Conservation (phyloP, 2,113 vertebrate species). For the Phycodurus eques region DNA sequence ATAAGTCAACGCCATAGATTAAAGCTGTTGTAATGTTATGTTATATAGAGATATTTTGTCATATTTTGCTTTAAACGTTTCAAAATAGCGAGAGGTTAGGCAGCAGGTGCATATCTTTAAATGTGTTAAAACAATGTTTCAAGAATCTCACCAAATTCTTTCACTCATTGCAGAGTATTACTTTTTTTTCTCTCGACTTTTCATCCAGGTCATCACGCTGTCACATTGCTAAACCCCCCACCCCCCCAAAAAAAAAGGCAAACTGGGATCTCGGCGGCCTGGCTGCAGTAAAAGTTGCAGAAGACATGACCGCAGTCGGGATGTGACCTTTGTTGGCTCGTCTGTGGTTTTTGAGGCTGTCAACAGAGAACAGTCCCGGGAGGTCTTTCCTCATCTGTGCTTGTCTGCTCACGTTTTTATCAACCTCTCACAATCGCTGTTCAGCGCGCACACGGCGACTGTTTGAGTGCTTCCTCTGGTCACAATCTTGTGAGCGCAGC, state of each 20-base stretch:
- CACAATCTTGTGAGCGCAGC: slow-evolving; percentile 1
- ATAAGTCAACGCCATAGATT: no score
- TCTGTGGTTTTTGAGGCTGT: slow-evolving; percentile 45
- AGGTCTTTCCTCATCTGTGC: slow-evolving; percentile 32
- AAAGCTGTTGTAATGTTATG: no score
- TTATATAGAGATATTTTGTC: no score
- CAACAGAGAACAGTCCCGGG: slow-evolving; percentile 44
- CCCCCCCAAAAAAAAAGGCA: slow-evolving; percentile 18
- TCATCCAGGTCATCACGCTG: slow-evolving; percentile 5
- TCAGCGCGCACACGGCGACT: slow-evolving; percentile 9
- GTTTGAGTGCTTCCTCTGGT: slow-evolving; percentile 17
- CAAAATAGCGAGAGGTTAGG: no score
- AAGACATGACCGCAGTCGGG: slow-evolving; percentile 19
- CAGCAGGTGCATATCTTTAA: no score
- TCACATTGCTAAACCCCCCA: slow-evolving; percentile 23
- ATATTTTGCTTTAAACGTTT: no score
- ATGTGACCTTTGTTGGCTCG: slow-evolving; percentile 44
- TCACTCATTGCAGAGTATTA: no score
- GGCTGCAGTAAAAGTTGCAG: slow-evolving; percentile 22
- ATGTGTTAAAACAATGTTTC: no score
- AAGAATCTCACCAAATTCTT: no score
- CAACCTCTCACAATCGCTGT: slow-evolving; percentile 24
- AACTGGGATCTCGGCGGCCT: slow-evolving; percentile 16
- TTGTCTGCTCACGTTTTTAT: slow-evolving; percentile 38
- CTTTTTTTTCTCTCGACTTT: background rate